Evolutionary conservation across 2,888 invertebrate genomes (phyloP).

Genomic region (Papilio protenor): DNA sequence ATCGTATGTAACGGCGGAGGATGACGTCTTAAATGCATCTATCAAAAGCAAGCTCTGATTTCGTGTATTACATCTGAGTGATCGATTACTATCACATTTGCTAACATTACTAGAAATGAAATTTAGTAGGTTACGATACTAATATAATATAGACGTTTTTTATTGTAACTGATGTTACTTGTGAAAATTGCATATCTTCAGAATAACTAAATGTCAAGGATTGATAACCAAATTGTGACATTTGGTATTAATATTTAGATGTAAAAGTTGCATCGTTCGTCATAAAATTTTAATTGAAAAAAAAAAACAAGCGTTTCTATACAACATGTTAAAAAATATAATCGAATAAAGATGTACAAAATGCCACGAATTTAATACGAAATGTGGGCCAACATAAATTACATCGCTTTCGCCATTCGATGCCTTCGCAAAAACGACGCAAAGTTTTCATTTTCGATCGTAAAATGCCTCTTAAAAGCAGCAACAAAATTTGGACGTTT

Average conservation of each 20-base stretch:
- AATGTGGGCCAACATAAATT: slow-evolving; percentile 39
- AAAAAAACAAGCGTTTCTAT: background rate
- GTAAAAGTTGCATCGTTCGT: background rate
- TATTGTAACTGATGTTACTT: no score
- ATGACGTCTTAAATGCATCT: background rate
- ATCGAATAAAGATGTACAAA: slow-evolving; percentile 27
- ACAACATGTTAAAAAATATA: background rate
- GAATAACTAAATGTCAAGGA: no score
- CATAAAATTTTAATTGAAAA: background rate
- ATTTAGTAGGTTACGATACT: background rate
- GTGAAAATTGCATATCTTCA: no score
- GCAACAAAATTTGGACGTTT: background rate
- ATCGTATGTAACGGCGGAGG: background rate
- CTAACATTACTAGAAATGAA: background rate
- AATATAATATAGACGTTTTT: no score
- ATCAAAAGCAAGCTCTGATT: background rate
- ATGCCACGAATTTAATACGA: slow-evolving; percentile 25
- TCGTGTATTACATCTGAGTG: background rate
- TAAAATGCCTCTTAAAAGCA: slow-evolving; percentile 27
- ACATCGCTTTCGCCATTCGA: slow-evolving; percentile 40
- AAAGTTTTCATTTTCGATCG: slow-evolving; percentile 39
- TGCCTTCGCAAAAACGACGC: slow-evolving; percentile 26
- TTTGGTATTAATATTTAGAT: background rate
- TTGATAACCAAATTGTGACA: no score
- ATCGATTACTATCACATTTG: background rate